A percentile compares a stretch with the other conserved stretches of the same genome.
These are phyloP conservation scores for Coleophora flavipennella DNA, from an alignment of 2,888 invertebrate genomes.

Conservation along the genomic window DNA sequence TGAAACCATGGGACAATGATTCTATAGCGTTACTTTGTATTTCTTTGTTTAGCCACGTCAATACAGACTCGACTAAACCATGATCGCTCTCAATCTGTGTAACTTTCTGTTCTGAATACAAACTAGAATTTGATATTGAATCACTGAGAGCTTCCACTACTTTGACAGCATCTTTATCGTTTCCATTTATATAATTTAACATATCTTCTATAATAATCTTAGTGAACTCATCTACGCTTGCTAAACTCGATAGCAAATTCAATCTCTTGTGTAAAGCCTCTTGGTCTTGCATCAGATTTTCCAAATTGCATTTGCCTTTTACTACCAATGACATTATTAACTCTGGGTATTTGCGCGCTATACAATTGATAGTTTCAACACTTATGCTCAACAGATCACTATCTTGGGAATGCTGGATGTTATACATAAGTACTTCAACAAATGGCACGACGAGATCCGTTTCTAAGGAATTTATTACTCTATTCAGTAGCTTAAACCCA, in stretches of 20 bases:
- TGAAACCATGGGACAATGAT: constrained; percentile 36
- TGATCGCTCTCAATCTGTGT: constrained; percentile 58
- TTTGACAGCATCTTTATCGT: constrained; percentile 34
- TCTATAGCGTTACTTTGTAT: constrained; percentile 29
- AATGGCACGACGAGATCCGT: constrained; percentile 59
- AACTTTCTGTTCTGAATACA: constrained; percentile 46
- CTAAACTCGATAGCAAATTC: constrained; percentile 55
- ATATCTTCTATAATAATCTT: constrained; percentile 56
- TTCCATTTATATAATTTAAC: constrained; percentile 39
- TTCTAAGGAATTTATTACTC: constrained; percentile 56
- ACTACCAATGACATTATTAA: constrained; percentile 66
- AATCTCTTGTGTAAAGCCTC: constrained; percentile 44
- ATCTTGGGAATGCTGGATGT: constrained; percentile 55
- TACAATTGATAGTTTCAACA: constrained; percentile 63
- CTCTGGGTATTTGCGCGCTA: constrained; percentile 65
- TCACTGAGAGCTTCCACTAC: constrained; percentile 46
- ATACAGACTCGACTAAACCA: constrained; percentile 46
- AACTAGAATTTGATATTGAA: constrained; percentile 40
- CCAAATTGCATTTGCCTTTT: constrained; percentile 53
- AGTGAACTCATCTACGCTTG: constrained; percentile 61
- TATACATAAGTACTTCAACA: constrained; percentile 63
- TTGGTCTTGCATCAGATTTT: constrained; percentile 39
- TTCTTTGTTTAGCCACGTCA: constrained; percentile 47
- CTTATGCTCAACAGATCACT: constrained; percentile 53
- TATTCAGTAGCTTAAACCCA: constrained; percentile 64